A percentile compares a stretch with the other conserved stretches of the same genome.
These are phyloP conservation scores for Balanococcus diminutus DNA, from an alignment of 2,888 invertebrate genomes.

Conservation along the genomic window DNA sequence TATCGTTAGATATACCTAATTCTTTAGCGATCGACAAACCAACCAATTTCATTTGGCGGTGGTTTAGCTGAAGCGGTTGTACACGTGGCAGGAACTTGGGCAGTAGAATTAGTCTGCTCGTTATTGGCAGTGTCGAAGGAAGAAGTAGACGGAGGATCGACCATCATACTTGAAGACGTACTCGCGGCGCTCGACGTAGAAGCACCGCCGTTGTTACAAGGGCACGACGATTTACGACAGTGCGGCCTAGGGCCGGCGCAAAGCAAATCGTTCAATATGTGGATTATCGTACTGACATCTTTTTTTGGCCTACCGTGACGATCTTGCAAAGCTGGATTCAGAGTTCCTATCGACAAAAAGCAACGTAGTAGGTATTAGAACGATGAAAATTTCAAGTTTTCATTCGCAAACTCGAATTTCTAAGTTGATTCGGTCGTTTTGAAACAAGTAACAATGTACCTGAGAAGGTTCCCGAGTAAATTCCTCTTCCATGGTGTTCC, in stretches of 20 bases:
- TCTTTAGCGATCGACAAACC: not conserved
- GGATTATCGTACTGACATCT: conserved; percentile 93
- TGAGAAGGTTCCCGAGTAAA: conserved; percentile 95
- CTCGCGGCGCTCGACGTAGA: not conserved
- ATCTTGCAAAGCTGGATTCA: conserved; percentile 92
- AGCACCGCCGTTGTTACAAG: conserved; percentile 49
- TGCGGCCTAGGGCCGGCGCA: conserved; percentile 75
- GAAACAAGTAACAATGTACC: conserved; percentile 58
- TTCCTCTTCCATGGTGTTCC: conserved; percentile 92
- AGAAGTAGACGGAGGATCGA: not conserved
- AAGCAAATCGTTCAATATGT: conserved; percentile 90
- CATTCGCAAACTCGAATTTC: not conserved
- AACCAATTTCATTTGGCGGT: not conserved
- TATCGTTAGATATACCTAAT: no score
- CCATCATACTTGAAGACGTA: not conserved
- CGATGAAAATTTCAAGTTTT: not conserved
- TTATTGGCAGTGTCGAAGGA: not conserved
- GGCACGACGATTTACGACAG: conserved; percentile 62
- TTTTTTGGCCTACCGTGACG: conserved; percentile 87
- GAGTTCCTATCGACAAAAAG: conserved; percentile 69
- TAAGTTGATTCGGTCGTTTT: not conserved
- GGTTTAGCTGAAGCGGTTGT: not conserved
- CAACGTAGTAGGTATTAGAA: no score
- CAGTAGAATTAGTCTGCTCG: not conserved
- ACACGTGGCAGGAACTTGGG: conserved; percentile 12